Evolutionary conservation across 2,888 invertebrate genomes (phyloP).

Genomic region (Drosophila testacea): DNA sequence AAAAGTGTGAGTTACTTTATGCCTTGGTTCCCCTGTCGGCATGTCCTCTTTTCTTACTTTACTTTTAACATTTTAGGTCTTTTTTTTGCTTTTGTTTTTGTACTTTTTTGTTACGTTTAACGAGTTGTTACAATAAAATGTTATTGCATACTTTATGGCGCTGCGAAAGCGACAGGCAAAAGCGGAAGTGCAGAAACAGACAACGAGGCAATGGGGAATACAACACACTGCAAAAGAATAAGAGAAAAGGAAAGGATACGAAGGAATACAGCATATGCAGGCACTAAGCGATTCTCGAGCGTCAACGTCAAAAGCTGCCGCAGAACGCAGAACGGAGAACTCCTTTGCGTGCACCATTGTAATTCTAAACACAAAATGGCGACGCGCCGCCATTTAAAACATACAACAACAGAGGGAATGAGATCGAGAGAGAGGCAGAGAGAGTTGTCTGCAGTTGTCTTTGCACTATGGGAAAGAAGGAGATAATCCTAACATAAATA

Average conservation of each 20-base stretch:
- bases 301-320: slow-evolving; percentile 57
- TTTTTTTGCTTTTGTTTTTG: slow-evolving; percentile 24
- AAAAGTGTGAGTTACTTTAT: slow-evolving; percentile 35
- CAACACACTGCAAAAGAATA: neutral
- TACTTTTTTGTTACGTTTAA: slow-evolving; percentile 64
- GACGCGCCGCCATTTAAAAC: slow-evolving; percentile 51
- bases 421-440: slow-evolving; percentile 8
- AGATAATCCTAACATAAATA: no score
- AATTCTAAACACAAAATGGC: slow-evolving; percentile 70
- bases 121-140: slow-evolving; percentile 79
- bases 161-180: slow-evolving; percentile 27
- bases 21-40: slow-evolving; percentile 11
- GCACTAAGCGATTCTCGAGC: slow-evolving; percentile 41
- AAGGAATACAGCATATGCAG: slow-evolving; percentile 43
- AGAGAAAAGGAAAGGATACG: neutral
- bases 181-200: slow-evolving; percentile 58
- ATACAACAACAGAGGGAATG: neutral
- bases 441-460: slow-evolving; percentile 39
- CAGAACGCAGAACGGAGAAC: slow-evolving; percentile 44
- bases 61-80: no score
- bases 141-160: slow-evolving; percentile 76
- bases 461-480: neutral
- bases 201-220: slow-evolving; percentile 48
- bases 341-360: slow-evolving; percentile 56
- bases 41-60: slow-evolving; percentile 23